These are phyloP conservation scores for Cataglyphis albicans DNA, from an alignment of 2,888 invertebrate species.

Conservation along the genomic window DNA sequence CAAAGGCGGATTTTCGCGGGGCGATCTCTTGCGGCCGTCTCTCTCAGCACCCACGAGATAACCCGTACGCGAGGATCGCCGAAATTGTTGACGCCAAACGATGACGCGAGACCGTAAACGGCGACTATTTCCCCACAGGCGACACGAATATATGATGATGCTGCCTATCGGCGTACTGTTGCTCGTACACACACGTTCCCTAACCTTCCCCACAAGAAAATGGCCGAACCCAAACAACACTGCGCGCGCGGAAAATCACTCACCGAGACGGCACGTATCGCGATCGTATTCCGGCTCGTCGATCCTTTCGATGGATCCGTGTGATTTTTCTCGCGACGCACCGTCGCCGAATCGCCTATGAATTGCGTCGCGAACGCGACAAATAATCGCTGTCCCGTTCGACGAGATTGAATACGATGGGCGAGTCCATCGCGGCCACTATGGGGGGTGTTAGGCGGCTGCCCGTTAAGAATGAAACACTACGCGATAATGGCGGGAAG, in stretches of 20 bases:
- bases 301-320: not conserved
- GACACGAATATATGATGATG: not conserved
- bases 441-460: constrained; percentile 67
- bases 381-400: constrained; percentile 25
- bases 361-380: not conserved
- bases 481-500: constrained; percentile 82
- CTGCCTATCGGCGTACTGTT: no score
- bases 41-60: no score
- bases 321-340: constrained; percentile 32
- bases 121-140: no score
- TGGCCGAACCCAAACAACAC: constrained; percentile 78
- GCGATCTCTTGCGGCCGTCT: not conserved
- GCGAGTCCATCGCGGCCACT: constrained; percentile 80
- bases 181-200: constrained; percentile 43
- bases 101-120: not conserved
- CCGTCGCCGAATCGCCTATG: constrained; percentile 9
- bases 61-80: no score
- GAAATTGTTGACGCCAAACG: not conserved
- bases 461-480: constrained; percentile 77
- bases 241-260: constrained; percentile 36
- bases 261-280: not conserved
- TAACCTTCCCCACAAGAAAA: constrained; percentile 78
- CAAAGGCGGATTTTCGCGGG: constrained; percentile 60
- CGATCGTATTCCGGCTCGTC: not conserved
- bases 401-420: constrained; percentile 70